Evolutionary conservation across 2,113 vertebrate genomes (phyloP).

Genomic region (Gasterosteus aculeatus): DNA sequence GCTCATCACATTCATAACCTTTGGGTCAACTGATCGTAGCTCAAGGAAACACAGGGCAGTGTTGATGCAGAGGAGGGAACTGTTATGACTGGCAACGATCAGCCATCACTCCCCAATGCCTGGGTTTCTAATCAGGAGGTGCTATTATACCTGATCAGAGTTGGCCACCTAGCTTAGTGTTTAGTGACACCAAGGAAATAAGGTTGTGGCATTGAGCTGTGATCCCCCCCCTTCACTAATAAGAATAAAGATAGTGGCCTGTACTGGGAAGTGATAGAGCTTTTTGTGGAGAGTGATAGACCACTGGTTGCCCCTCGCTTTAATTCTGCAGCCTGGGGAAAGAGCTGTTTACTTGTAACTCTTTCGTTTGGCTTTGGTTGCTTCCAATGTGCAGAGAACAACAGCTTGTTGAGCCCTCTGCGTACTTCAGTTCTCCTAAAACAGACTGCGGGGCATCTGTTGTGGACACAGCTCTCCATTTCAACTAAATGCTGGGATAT

Average conservation of each 20-base stretch:
- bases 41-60: not conserved
- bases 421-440: slow-evolving; percentile 52
- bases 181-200: slow-evolving; percentile 12
- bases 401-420: slow-evolving; percentile 55
- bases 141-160: slow-evolving; percentile 42
- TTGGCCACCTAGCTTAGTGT: slow-evolving; percentile 18
- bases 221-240: slow-evolving; percentile 11
- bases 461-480: slow-evolving; percentile 49
- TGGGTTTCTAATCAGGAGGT: slow-evolving; percentile 51
- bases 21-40: slow-evolving; percentile 35
- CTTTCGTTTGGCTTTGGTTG: slow-evolving; percentile 18
- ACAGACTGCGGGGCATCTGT: slow-evolving; percentile 64
- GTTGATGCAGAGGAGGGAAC: not conserved
- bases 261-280: slow-evolving; percentile 19
- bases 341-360: slow-evolving; percentile 41
- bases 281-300: slow-evolving; percentile 3
- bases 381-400: slow-evolving; percentile 38
- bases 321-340: slow-evolving; percentile 19
- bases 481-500: slow-evolving; percentile 41
- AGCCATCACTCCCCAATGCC: slow-evolving; percentile 10
- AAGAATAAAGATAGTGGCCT: slow-evolving; percentile 30
- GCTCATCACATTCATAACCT: slow-evolving; percentile 50
- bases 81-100: slow-evolving; percentile 53
- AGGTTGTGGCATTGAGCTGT: not conserved
- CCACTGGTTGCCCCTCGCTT: not conserved